Conservation (phyloP, 2,113 vertebrate species). For the Pimephales promelas region DNA sequence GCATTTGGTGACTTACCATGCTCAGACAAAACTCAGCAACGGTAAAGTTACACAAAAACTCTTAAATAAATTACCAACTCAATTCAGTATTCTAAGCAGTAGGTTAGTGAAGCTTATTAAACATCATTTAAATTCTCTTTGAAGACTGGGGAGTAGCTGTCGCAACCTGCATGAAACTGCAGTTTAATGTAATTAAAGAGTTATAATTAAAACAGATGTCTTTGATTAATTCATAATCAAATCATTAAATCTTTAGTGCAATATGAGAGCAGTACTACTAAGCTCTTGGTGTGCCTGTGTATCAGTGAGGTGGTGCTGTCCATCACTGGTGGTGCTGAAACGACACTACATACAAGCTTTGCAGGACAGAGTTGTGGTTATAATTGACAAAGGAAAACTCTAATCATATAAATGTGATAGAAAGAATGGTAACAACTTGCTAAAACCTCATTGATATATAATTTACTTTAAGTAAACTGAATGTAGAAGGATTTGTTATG, state of each 20-base stretch:
- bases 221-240: conserved; percentile 31
- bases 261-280: not conserved
- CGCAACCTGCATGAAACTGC: conserved; percentile 12
- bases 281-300: not conserved
- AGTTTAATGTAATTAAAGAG: conserved; percentile 24
- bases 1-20: conserved; percentile 5
- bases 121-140: conserved; percentile 44
- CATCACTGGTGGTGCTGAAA: conserved; percentile 39
- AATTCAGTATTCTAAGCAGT: conserved; percentile 1
- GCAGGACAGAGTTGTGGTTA: not conserved
- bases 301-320: conserved; percentile 37
- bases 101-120: conserved; percentile 30
- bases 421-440: not conserved
- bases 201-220: conserved; percentile 22
- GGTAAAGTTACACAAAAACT: not conserved
- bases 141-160: conserved; percentile 22
- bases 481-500: not conserved
- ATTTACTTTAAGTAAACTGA: not conserved
- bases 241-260: not conserved
- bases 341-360: not conserved
- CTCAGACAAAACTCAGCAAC: not conserved
- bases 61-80: conserved; percentile 4
- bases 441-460: not conserved
- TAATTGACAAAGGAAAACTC: not conserved
- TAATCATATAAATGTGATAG: not conserved